Base-by-base conservation (phyloP, 37 sponge, comb jelly and placozoan genomes). In the Axinella damicornis region DNA sequence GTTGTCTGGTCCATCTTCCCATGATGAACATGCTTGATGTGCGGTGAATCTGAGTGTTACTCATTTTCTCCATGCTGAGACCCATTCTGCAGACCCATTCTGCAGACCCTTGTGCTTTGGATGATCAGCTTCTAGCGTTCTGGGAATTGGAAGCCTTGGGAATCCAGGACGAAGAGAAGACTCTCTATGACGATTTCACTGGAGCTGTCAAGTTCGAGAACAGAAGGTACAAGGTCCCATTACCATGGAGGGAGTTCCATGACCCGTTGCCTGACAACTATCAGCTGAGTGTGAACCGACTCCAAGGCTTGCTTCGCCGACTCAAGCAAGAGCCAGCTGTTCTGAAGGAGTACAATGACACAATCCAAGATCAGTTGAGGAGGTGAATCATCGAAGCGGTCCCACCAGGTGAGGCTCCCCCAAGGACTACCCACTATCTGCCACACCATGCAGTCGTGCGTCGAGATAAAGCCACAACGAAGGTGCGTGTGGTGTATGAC, bases 381-480 rank as follows among this genome's bases (percentile, higher is more conserved):
- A 2, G 15, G 27, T 65, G 80, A 14, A 79, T 79, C 25, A 39
- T 79, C 16, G 80, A 79, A 24, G 27, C 30, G 17, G 65, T 63
- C 0, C 28, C 41, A 30, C 34, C 30, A 30, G 32, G n/a, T 16
- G 16, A 15, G 30, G 25, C 2, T 21, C 28, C 65, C 34, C 15
- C 17, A 2, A 9, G 46, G 18, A 65, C 67, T 20, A 9, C 58
- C 11, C 80, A 79, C 46, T 79, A 79, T 22, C 65, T 79, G 32
- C 80, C 80, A 36, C 80, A 79, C 64, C 80, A 79, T 64, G 80
- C 80, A 0, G 52, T 79, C 0, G 35, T 79, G 15, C 62, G 83
- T 14, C 57, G 27, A n/a, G 83, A 82, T 39, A 82, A 82, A 41
- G 22, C 56, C 0, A 81, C 81, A 18, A 81, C 81, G 1, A 81